Conservation (phyloP, 2,113 vertebrate species). For the Corythornis vintsioides region DNA sequence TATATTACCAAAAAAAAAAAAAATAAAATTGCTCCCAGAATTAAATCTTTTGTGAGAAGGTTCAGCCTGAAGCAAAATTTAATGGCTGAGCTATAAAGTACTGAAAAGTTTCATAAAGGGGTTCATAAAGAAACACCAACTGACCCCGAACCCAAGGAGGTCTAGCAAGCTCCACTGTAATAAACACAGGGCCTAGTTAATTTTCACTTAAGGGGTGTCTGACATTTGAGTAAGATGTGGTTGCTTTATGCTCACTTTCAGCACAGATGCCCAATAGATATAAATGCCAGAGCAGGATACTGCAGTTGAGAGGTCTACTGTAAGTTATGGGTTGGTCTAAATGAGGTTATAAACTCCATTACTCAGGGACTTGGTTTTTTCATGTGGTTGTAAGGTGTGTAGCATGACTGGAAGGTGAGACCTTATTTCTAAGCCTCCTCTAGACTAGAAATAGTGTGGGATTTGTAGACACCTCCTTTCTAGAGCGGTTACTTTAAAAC, state of each 20-base stretch:
- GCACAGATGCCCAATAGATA: neutral
- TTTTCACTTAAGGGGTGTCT: conserved; percentile 28
- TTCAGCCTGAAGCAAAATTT: conserved; percentile 57
- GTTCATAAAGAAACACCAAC: conserved; percentile 64
- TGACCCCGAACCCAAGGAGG: conserved; percentile 47
- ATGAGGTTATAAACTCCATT: conserved; percentile 5
- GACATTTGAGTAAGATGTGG: conserved; percentile 48
- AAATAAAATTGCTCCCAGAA: neutral
- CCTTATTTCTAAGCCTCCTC: neutral
- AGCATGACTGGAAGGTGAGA: neutral
- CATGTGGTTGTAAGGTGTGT: neutral
- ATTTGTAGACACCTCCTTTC: neutral
- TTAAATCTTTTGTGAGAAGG: conserved; percentile 58
- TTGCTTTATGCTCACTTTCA: conserved; percentile 12
- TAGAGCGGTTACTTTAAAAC: neutral
- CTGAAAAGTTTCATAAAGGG: conserved; percentile 62
- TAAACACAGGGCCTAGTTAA: conserved; percentile 39
- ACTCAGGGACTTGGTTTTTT: neutral
- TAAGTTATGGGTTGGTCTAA: neutral
- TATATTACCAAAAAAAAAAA: neutral
- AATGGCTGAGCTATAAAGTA: conserved; percentile 55
- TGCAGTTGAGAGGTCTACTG: neutral
- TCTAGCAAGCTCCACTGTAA: conserved; percentile 14
- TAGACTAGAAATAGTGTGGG: neutral
- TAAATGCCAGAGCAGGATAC: neutral